Evolutionary conservation across 2,888 invertebrate species (phyloP).

Genomic region (Eretmocerus hayati): DNA sequence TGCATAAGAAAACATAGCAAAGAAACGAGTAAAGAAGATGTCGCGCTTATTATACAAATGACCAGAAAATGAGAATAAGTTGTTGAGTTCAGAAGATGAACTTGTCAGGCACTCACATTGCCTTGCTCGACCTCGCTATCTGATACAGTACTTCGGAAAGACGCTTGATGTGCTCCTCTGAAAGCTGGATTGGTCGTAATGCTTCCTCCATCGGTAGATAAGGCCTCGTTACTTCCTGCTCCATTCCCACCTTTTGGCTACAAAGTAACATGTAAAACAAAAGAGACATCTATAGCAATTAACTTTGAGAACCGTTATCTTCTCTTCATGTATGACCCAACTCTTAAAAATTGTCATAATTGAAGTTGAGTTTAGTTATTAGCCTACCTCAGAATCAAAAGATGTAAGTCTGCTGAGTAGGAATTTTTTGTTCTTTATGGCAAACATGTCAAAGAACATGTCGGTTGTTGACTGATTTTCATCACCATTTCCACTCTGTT

Average conservation of each 20-base stretch:
- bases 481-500: slow-evolving; percentile 48
- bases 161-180: slow-evolving; percentile 64
- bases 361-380: too few relatives aligned
- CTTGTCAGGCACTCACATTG: slow-evolving; percentile 61
- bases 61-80: neutral
- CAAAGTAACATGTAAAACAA: slow-evolving; percentile 18
- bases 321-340: too few relatives aligned
- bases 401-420: slow-evolving; percentile 81
- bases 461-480: slow-evolving; percentile 76
- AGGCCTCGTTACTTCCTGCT: slow-evolving; percentile 40
- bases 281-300: neutral
- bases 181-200: slow-evolving; percentile 75
- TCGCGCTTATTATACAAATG: too few relatives aligned
- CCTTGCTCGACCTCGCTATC: slow-evolving; percentile 89
- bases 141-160: slow-evolving; percentile 84
- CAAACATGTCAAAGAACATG: slow-evolving; percentile 89
- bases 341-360: too few relatives aligned
- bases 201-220: slow-evolving; percentile 63
- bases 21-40: too few relatives aligned
- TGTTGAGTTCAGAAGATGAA: neutral
- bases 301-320: too few relatives aligned
- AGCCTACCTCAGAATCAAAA: slow-evolving; percentile 81
- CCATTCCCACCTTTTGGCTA: slow-evolving; percentile 37
- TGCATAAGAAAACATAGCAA: too few relatives aligned
- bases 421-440: slow-evolving; percentile 72